Evolutionary conservation across 2,797 vertebrate genomes (phyloP).

Genomic region (Tokudaia muenninki): DNA sequence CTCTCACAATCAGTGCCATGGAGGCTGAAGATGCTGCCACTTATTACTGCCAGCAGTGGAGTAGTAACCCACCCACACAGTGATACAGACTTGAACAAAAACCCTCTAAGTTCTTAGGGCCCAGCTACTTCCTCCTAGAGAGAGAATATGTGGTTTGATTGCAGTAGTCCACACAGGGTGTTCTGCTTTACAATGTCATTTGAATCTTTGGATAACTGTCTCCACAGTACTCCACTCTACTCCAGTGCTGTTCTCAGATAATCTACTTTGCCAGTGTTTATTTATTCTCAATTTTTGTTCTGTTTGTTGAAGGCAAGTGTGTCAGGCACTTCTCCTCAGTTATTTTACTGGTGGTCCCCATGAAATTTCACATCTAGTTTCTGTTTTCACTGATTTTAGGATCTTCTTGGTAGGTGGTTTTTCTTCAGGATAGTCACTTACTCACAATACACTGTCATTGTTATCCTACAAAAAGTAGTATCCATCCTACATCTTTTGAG

Average conservation of each 20-base stretch:
- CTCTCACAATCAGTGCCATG: neutral
- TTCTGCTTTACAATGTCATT: neutral
- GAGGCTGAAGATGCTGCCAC: neutral
- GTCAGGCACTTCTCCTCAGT: neutral
- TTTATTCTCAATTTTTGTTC: neutral
- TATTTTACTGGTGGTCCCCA: neutral
- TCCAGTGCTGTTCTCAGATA: neutral
- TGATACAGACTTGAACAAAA: neutral
- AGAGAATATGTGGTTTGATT: neutral
- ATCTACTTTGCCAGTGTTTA: neutral
- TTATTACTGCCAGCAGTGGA: neutral
- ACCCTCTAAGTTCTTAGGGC: fast-evolving
- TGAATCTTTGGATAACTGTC: neutral
- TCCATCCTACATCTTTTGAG: no score
- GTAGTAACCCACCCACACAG: neutral
- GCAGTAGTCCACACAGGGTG: neutral
- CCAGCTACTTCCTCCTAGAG: neutral
- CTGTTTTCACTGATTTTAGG: no score
- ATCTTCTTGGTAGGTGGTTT: no score
- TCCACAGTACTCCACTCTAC: neutral
- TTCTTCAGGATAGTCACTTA: no score
- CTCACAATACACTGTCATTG: no score
- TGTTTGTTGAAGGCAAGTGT: neutral
- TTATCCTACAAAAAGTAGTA: no score
- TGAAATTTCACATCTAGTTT: neutral